Evolutionary conservation across 2,113 vertebrate species (phyloP), one percentile per base, ranked within the genome.

Genomic region (Otis tarda): DNA sequence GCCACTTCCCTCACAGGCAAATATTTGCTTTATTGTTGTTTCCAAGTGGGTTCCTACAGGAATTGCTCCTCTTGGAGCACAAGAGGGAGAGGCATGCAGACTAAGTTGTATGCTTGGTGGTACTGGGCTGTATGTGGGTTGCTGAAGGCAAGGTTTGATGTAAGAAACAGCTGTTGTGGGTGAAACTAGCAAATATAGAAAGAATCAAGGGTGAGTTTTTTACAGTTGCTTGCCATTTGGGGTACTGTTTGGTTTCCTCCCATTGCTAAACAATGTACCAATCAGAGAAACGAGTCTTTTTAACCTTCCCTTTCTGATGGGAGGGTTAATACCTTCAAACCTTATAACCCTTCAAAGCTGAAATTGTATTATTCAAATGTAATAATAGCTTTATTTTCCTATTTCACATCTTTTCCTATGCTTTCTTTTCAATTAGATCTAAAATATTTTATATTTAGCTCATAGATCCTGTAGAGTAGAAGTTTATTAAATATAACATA

Each of bases 51-150:
- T 13, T 85, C 18, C 10, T 55, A 14, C 10, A 69, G 55, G n/a
- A 74, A 28, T 55, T 3, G 0, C 23, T 80, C 10, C 3, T 22
- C 25, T 55, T 77, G 45, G 65, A 86, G 37, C 16, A 16, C 19
- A 13, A 59, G 4, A 8, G 8, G 31, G 7, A 70, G 28, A 71
- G 30, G 23, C 37, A 25, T 2, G 4, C n/a, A 35, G 31, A 31
- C 19, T 12, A 76, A 52, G 22, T 52, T 8, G 0, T 41, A n/a
- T 53, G 13, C 12, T 76, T 1, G 4, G 30, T 5, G 17, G 2
- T 39, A 18, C 9, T 28, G 47, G 33, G 19, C 14, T 73, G 18
- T 35, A 6, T 50, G 25, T 23, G 41, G 28, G 50, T 70, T 56
- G 30, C 28, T 63, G 25, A 70, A 57, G n/a, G 41, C 47, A 19